These are phyloP conservation scores for Clupea harengus DNA, from an alignment of 2,113 vertebrate genomes.

Conservation along the genomic window DNA sequence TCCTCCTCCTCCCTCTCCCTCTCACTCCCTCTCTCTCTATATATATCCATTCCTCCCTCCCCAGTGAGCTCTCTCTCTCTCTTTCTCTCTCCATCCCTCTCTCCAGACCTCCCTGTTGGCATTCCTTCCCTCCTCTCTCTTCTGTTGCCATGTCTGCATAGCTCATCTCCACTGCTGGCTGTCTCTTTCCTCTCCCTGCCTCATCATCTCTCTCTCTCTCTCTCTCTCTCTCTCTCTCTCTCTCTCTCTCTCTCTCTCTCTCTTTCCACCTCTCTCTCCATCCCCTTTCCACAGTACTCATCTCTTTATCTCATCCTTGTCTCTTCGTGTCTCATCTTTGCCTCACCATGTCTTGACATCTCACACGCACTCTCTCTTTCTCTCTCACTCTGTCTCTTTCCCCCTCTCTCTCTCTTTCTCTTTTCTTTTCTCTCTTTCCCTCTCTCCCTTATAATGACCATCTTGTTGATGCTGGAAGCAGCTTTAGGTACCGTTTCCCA, in stretches of 20 bases:
- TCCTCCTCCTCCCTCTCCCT: neutral
- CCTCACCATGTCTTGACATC: too few species aligned
- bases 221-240: neutral
- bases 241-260: conserved; percentile 24
- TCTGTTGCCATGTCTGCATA: neutral
- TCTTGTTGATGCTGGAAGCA: neutral
- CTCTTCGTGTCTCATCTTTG: too few species aligned
- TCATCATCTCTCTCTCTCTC: neutral
- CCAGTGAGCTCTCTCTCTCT: neutral
- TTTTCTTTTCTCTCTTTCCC: neutral
- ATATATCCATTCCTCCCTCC: neutral
- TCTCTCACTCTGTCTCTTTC: neutral
- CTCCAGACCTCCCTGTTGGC: neutral
- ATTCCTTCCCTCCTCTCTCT: neutral
- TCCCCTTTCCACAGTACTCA: conserved; percentile 12
- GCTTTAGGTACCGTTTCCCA: neutral
- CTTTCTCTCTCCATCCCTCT: neutral
- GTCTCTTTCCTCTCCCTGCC: neutral
- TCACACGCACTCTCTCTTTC: neutral
- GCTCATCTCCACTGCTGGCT: neutral
- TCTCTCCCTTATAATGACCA: neutral
- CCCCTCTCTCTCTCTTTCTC: neutral
- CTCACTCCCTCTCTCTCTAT: conserved; percentile 1
- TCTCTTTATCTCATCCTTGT: neutral
- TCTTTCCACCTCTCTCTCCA: conserved; percentile 28